Base-by-base conservation (phyloP, 2,888 invertebrate genomes). In the Meandrusa payeni region DNA sequence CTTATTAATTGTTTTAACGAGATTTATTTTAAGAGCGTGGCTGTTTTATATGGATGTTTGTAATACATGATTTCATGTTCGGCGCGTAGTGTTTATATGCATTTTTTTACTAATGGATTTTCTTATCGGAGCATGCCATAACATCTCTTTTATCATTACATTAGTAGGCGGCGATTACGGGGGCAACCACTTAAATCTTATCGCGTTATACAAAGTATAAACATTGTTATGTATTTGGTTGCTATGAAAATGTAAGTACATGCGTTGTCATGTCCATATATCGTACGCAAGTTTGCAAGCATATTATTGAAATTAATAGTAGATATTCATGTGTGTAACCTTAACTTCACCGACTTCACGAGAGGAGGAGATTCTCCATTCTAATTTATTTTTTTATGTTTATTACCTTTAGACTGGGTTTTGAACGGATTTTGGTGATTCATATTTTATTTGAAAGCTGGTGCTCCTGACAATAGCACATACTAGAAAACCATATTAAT, bases 211-310 rank as follows among this genome's bases (percentile, higher is more conserved):
- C 28, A 29, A 36, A 28, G 11, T 45, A 39, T 34, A 39, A 34
- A 34, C 33, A 34, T 34, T 17, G 64, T 68, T 64, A 59, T 58
- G 55, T 59, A 55, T 52, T 51, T 54, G 47, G 48, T 61, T 55
- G 57, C 56, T 59, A 52, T 60, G 41, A 41, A 56, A 70, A 68
- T 67, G 69, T 65, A 64, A 64, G 9, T 11, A 23, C 6, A 7
- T 29, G 32, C 20, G 3, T 32, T 32, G 32, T 32, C 31, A 6
- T 10, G 23, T 23, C 10, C 7, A 7, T 11, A 29, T 22, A 9
- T 23, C 15, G 6, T 10, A 36, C 9, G 15, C 37, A 19, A 26
- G 12, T 26, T n/a, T 36, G n/a, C 19, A 11, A 7, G 27, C 17
- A 17, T 29, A 2, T 5, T n/a, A n/a, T n/a, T n/a, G n/a, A n/a